Evolutionary conservation across 2,888 invertebrate genomes (phyloP).

Genomic region (Gymnosoma rotundatum): DNA sequence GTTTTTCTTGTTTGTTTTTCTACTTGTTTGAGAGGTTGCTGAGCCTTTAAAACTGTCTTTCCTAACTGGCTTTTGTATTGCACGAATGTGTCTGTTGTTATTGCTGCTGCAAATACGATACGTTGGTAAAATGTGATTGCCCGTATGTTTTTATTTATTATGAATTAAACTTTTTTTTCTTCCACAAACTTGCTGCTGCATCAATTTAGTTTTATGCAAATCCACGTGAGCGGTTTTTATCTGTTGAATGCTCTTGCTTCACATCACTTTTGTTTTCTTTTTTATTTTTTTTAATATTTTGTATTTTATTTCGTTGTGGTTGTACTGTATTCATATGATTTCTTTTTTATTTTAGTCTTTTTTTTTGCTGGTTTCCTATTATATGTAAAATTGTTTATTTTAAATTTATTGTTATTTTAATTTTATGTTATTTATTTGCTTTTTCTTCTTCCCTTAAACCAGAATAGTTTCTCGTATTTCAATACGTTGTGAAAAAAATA

Average conservation of each 20-base stretch:
- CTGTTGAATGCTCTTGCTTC: slow-evolving; percentile 43
- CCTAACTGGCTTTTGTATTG: slow-evolving; percentile 44
- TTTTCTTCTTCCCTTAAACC: slow-evolving; percentile 35
- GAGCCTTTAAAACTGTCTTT: slow-evolving; percentile 58
- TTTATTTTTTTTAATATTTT: slow-evolving; percentile 6
- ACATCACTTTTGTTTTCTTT: slow-evolving; percentile 29
- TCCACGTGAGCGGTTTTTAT: slow-evolving; percentile 66
- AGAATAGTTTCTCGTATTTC: slow-evolving; percentile 51
- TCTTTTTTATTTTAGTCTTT: slow-evolving; percentile 25
- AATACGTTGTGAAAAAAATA: slow-evolving; percentile 44
- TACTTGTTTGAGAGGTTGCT: slow-evolving; percentile 55
- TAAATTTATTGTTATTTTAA: no score
- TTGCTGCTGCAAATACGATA: slow-evolving; percentile 25
- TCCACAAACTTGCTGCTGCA: slow-evolving; percentile 50
- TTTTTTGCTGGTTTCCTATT: slow-evolving; percentile 2
- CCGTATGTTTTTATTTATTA: slow-evolving; percentile 49
- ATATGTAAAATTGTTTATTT: no score
- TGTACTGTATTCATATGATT: slow-evolving; percentile 44
- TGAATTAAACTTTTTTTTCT: slow-evolving; percentile 67
- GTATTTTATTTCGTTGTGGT: slow-evolving; percentile 33
- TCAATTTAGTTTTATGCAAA: slow-evolving; percentile 65
- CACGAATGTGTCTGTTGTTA: slow-evolving; percentile 1
- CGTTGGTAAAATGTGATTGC: slow-evolving; percentile 39
- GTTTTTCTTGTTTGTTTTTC: slow-evolving; percentile 17
- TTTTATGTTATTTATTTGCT: slow-evolving; percentile 33